A percentile compares a stretch with the other conserved stretches of the same genome.
Evolutionary conservation across 2,113 vertebrate genomes (phyloP).

Genomic region (Hydropotes inermis): DNA sequence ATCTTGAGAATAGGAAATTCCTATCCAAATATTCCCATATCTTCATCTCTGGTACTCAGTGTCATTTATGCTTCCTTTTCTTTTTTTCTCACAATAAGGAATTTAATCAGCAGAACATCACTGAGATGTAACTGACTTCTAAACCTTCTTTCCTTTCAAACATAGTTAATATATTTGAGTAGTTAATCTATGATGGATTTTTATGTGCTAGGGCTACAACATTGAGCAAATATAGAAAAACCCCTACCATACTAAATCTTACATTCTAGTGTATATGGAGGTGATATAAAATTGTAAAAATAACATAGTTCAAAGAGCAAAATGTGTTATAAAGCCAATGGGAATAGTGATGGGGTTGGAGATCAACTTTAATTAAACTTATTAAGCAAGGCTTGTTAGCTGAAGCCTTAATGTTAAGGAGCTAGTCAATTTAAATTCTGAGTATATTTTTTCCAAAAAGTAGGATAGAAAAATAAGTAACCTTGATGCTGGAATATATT

Average conservation of each 20-base stretch:
- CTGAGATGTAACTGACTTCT: background rate
- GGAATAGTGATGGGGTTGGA: background rate
- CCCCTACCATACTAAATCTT: background rate
- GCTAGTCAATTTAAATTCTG: background rate
- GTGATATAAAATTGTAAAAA: background rate
- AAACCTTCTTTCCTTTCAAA: background rate
- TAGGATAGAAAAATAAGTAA: background rate
- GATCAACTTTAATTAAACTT: background rate
- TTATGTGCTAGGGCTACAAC: background rate
- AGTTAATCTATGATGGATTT: background rate
- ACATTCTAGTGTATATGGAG: background rate
- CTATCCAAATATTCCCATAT: background rate
- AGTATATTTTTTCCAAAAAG: background rate
- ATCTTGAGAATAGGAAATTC: background rate
- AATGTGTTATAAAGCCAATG: background rate
- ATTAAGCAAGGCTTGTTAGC: background rate
- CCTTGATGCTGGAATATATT: background rate
- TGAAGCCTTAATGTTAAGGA: background rate
- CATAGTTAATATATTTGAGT: background rate
- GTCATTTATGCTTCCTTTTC: background rate
- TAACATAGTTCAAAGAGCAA: background rate
- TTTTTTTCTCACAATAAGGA: background rate
- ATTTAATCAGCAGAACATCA: background rate
- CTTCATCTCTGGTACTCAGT: background rate
- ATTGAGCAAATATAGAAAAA: background rate